Percentiles rank a stretch among this genome's conserved stretches.
Conservation (phyloP, 1,140 invertebrate genomes). For the Papilio dardanus region DNA sequence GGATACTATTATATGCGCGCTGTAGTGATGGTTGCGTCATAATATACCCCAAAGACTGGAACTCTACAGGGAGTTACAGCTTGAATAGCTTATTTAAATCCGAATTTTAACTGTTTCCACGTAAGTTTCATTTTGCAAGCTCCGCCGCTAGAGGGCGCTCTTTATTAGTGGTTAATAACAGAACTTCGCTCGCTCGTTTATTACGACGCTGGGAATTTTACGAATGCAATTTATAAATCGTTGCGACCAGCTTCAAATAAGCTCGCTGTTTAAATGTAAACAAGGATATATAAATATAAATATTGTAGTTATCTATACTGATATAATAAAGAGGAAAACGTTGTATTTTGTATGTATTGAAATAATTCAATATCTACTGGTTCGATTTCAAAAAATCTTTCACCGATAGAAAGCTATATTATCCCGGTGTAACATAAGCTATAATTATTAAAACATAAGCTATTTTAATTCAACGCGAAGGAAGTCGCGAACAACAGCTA, state of each 20-base stretch:
- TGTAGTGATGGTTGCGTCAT: not conserved
- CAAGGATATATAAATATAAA: no score
- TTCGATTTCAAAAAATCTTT: no score
- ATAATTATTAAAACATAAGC: no score
- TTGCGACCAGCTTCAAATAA: not conserved
- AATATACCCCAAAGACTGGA: not conserved
- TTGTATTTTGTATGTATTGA: no score
- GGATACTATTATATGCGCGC: not conserved
- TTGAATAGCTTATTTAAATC: not conserved
- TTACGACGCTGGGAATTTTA: constrained; percentile 5
- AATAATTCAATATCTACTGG: no score
- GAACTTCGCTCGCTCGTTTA: not conserved
- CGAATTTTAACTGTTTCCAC: not conserved
- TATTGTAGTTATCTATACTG: no score
- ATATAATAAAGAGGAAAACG: no score
- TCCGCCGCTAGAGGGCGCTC: not conserved
- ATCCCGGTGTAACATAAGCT: no score
- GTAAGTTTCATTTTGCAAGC: constrained; percentile 1
- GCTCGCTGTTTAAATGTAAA: not conserved
- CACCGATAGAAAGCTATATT: no score
- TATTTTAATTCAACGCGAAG: no score
- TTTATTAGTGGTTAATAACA: constrained; percentile 16
- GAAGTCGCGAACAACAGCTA: no score
- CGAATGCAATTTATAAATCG: constrained; percentile 17
- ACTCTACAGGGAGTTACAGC: not conserved